These are phyloP conservation scores for Tupiocoris notatus DNA, from an alignment of 2,888 invertebrate species.

Conservation along the genomic window DNA sequence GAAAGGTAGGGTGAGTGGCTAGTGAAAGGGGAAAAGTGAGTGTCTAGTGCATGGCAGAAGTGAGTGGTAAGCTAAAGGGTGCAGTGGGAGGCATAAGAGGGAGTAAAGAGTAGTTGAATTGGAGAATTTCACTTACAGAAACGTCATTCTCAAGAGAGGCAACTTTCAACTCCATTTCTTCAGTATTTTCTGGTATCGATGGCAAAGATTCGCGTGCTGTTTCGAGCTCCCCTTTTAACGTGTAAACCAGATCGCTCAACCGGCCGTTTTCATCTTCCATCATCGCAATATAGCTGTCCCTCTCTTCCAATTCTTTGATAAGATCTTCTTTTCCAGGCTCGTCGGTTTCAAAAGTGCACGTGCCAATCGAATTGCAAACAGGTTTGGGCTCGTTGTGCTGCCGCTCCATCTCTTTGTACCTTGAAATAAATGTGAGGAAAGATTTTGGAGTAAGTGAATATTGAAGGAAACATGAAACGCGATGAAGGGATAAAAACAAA, in stretches of 20 bases:
- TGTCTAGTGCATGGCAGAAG: too few relatives aligned
- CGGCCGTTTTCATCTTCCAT: slow-evolving; percentile 27
- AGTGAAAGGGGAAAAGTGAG: too few relatives aligned
- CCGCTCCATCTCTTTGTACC: slow-evolving; percentile 11
- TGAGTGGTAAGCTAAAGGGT: too few relatives aligned
- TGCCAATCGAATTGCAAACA: not conserved
- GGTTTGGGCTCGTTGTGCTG: slow-evolving; percentile 15
- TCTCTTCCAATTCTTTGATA: slow-evolving; percentile 32
- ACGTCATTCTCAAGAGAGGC: slow-evolving; percentile 36
- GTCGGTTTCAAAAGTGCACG: not conserved
- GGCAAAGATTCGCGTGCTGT: slow-evolving; percentile 10
- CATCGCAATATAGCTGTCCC: slow-evolving; percentile 37
- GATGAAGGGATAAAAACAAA: too few relatives aligned
- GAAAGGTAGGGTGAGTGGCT: too few relatives aligned
- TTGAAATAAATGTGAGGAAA: not conserved
- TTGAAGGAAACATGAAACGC: too few relatives aligned
- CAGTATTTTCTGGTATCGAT: slow-evolving; percentile 22
- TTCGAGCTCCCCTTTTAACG: slow-evolving; percentile 5
- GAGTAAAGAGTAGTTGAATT: too few relatives aligned
- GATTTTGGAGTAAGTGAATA: not conserved
- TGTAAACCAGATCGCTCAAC: slow-evolving; percentile 17
- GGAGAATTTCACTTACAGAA: not conserved
- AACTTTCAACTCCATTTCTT: slow-evolving; percentile 50
- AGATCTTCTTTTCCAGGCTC: slow-evolving; percentile 22
- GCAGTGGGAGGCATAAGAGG: too few relatives aligned